Evolutionary conservation across 2,797 vertebrate genomes (phyloP), one percentile per base, ranked within the genome.

Genomic region (Allobates femoralis): DNA sequence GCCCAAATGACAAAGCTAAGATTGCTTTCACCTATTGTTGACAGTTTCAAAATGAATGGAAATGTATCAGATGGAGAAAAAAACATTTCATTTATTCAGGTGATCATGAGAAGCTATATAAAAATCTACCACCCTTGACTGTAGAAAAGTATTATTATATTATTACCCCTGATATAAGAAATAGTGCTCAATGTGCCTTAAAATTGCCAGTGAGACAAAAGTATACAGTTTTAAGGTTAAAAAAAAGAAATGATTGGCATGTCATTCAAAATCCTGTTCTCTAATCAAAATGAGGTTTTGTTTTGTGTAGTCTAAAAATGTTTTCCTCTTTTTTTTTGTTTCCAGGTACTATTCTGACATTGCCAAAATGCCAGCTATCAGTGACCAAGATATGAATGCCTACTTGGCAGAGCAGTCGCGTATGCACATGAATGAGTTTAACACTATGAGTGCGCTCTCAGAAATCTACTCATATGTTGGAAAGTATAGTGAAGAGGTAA

Each of bases 341-440:
- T 83, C 21, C 85, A 99, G 98, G 93, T 99, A 99, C 92, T 99
- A 99, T 92, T 98, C 98, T 8, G 98, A 99, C 94, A 99, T 99
- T 0, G 95, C 88, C 91, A 99, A 98, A 93, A 99, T 99, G 98
- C 97, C 95, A 8, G 97, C 96, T 2, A 99, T 99, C 94, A 99
- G 98, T 3, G 98, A 99, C 95, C 98, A 99, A 95, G 98, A 99
- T 93, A 99, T 99, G 98, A 99, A 99, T 0, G 98, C 98, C 0
- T 99, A 99, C 92, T 94, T 99, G 92, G 98, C 98, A 0, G 98
- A 99, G 92, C 98, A 99, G 93, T 99, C 98, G 32, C 96, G 98
- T 90, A 98, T 99, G 97, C 98, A 99, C 94, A 96, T 98, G 96
- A 98, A 96, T 0, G 98, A 99, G 94, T 99, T 99, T 94, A 99